These are phyloP conservation scores for Adineta ricciae DNA, from an alignment of 2,888 invertebrate genomes.

Conservation along the genomic window DNA sequence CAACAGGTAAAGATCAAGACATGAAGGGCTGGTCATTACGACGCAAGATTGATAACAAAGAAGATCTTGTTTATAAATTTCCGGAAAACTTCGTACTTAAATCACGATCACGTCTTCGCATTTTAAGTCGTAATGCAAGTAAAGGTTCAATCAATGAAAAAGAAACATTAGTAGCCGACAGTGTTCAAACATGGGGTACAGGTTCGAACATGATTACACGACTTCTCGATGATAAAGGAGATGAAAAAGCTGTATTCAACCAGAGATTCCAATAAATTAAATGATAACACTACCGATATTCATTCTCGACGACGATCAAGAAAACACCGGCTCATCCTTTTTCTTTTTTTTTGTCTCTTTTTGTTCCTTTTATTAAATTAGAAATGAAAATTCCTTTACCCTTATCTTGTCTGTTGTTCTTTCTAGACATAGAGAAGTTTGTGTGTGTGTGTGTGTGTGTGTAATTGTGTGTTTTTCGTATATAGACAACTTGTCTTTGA, in stretches of 20 bases:
- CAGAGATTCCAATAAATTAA: constrained; percentile 16
- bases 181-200: constrained; percentile 49
- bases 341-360: neutral
- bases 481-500: neutral
- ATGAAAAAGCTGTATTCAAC: constrained; percentile 48
- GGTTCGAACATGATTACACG: constrained; percentile 52
- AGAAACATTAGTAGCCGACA: constrained; percentile 42
- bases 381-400: constrained; percentile 4
- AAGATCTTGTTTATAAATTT: constrained; percentile 28
- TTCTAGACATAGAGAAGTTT: neutral
- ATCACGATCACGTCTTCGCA: constrained; percentile 35
- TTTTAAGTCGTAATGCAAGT: constrained; percentile 43
- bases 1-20: constrained; percentile 39
- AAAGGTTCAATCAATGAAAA: constrained; percentile 39
- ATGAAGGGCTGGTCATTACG: constrained; percentile 30
- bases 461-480: neutral
- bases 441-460: neutral
- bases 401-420: neutral
- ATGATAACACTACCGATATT: neutral
- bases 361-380: neutral
- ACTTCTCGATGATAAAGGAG: constrained; percentile 51
- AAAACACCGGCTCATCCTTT: constrained; percentile 7
- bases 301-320: constrained; percentile 9
- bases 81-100: constrained; percentile 30
- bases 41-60: constrained; percentile 27